Percentiles rank a stretch among this genome's conserved stretches.
Evolutionary conservation across 2,888 invertebrate genomes (phyloP).

Genomic region (Cordylochernes scorpioides): DNA sequence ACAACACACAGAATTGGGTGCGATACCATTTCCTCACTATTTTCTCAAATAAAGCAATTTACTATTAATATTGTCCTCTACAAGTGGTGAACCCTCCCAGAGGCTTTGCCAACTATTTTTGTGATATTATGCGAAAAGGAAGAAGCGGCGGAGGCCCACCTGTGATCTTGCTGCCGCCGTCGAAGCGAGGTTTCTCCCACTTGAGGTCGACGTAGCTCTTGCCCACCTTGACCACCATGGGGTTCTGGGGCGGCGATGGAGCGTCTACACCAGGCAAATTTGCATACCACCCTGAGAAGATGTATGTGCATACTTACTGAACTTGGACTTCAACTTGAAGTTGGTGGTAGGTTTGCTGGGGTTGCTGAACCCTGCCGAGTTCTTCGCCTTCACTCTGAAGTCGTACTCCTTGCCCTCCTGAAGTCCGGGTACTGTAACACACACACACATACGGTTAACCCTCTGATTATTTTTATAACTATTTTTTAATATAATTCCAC

Average conservation of each 20-base stretch:
- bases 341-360: conserved; percentile 54
- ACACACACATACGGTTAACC: neutral
- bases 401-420: conserved; percentile 78
- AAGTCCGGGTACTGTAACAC: conserved; percentile 22
- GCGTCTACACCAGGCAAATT: conserved; percentile 48
- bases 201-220: conserved; percentile 72
- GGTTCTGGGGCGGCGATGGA: conserved; percentile 57
- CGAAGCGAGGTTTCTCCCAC: conserved; percentile 66
- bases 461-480: no score
- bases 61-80: no score
- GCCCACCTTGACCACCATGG: conserved; percentile 59
- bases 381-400: conserved; percentile 87
- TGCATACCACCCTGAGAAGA: no score
- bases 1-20: no score
- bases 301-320: conserved; percentile 25
- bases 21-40: no score
- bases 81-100: no score
- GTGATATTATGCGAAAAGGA: no score
- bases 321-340: conserved; percentile 64
- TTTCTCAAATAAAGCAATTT: no score
- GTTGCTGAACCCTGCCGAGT: conserved; percentile 84
- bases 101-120: no score
- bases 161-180: conserved; percentile 75
- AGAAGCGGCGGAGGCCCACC: no score
- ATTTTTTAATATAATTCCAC: no score